phyloP scores from a whole-genome alignment of 2,888 invertebrate genomes.

The Drosophila austrosaltans region DNA sequence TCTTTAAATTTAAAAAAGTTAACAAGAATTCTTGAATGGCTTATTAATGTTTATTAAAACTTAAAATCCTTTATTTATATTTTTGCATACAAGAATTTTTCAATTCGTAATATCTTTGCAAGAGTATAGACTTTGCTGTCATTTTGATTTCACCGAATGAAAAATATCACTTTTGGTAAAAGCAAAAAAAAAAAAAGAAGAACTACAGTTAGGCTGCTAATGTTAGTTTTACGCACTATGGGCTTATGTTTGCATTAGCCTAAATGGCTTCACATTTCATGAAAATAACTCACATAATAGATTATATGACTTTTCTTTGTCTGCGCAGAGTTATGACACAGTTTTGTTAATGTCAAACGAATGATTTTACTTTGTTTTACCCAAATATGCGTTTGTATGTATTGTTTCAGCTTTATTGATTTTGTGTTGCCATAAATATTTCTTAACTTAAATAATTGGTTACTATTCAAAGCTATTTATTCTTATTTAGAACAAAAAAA shows the following conservation, averaged over 20 bases:
- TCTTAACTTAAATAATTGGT: slow-evolving; percentile 28
- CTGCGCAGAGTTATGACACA: slow-evolving; percentile 21
- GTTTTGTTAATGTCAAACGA: slow-evolving; percentile 42
- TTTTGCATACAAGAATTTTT: no score
- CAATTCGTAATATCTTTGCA: neutral
- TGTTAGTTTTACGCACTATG: slow-evolving; percentile 47
- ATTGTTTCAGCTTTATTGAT: slow-evolving; percentile 47
- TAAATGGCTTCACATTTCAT: slow-evolving; percentile 31
- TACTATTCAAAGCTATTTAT: slow-evolving; percentile 36
- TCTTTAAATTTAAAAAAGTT: no score
- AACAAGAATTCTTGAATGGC: no score
- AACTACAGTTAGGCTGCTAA: slow-evolving; percentile 27
- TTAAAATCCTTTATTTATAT: no score
- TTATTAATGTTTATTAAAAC: no score
- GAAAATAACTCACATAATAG: slow-evolving; percentile 7
- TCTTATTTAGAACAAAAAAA: slow-evolving; percentile 16
- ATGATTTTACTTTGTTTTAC: slow-evolving; percentile 14
- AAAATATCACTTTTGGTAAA: slow-evolving; percentile 21
- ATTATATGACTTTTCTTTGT: slow-evolving; percentile 29
- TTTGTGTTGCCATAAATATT: slow-evolving; percentile 44
- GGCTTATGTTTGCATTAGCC: slow-evolving; percentile 45
- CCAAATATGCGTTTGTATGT: slow-evolving; percentile 21
- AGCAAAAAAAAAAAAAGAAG: slow-evolving; percentile 44
- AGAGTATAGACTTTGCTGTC: neutral
- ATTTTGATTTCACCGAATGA: neutral